Evolutionary conservation across 2,888 invertebrate genomes (phyloP), one percentile per base, ranked within the genome.

Genomic region (Digitonthophagus gazella): DNA sequence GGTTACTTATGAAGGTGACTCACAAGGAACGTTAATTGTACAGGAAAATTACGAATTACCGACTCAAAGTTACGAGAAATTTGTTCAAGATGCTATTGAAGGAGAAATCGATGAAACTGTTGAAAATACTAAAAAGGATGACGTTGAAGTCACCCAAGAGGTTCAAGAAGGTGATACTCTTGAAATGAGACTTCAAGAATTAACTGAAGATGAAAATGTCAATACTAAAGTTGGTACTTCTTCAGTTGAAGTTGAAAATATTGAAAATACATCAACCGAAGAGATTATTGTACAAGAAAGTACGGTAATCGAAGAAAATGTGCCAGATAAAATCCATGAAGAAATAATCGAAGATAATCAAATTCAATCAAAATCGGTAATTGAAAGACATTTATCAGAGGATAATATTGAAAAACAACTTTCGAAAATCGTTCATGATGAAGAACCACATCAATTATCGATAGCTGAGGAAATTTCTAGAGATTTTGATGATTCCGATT

Each of bases 381-480:
- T 54, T 54, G 54, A 11, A 54, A 54, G 1, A 54, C 11, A 54
- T n/a, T 54, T 54, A 1, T n/a, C 14, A 54, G 19, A 61, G 15
- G 67, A 67, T 15, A 68, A 56, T 15, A 28, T 68, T n/a, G 65
- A 70, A 57, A 28, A 58, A 44, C 67, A 70, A 61, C 19, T 67
- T 1, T 68, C 63, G 55, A 58, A 61, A 14, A 65, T 67, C 14
- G 61, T 70, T n/a, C 57, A 70, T 65, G 55, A 28, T 58, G 55
- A 64, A 15, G 61, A 19, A 16, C 22, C 65, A n/a, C 56, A 5
- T 18, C 28, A 22, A 22, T 44, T 70, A 5, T 70, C 70, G 14
- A 70, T 70, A 63, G 70, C 58, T 14, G 70, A 70, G n/a, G 70
- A 65, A 4, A 70, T 70, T 56, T 66, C 67, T n/a, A 65, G 70